Evolutionary conservation across 2,888 invertebrate genomes (phyloP).

Genomic region (Gibbula magus): DNA sequence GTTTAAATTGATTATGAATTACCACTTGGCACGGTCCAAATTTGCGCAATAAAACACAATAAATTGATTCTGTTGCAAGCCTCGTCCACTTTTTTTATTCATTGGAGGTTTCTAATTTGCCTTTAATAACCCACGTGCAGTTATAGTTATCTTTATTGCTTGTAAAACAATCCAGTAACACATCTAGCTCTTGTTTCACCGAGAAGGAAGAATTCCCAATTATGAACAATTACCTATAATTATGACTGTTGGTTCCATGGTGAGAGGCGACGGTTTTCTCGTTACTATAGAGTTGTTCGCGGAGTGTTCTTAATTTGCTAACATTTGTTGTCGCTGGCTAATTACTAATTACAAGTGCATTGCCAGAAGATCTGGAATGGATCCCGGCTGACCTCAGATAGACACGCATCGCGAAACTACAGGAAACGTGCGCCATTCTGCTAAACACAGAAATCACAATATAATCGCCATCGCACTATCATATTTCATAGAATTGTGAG

Average conservation of each 20-base stretch:
- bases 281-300: constrained; percentile 1
- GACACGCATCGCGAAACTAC: background rate
- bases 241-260: background rate
- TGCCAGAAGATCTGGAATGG: background rate
- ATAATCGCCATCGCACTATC: background rate
- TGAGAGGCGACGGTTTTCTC: background rate
- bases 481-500: constrained; percentile 13
- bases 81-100: background rate
- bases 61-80: background rate
- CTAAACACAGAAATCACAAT: background rate
- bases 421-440: background rate
- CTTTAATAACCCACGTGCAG: background rate
- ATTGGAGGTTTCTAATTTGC: background rate
- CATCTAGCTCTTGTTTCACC: background rate
- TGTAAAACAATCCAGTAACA: constrained; percentile 10
- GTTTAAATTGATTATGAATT: background rate
- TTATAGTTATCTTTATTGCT: background rate
- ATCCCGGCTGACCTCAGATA: background rate
- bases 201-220: background rate
- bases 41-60: constrained; percentile 2
- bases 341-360: background rate
- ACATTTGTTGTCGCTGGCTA: constrained; percentile 7
- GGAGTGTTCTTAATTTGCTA: constrained; percentile 12
- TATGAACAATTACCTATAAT: background rate
- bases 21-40: background rate